A percentile compares a stretch with the other conserved stretches of the same genome.
Evolutionary conservation across 2,888 invertebrate species (phyloP).

Genomic region (Drosophila conformis): DNA sequence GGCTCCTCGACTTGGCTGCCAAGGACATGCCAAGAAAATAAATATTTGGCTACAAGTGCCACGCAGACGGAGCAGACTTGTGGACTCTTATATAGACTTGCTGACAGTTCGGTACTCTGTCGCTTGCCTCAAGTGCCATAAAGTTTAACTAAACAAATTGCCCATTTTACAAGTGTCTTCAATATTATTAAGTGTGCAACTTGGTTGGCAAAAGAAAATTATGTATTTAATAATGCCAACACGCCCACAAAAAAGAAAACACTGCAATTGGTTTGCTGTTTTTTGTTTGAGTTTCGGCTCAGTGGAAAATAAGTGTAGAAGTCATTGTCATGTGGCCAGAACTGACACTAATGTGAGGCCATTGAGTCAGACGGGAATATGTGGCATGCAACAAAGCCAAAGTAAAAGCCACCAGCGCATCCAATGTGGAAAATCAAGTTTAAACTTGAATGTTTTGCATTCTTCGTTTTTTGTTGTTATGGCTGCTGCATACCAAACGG

Average conservation of each 20-base stretch:
- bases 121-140: slow-evolving; percentile 68
- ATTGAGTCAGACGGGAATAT: slow-evolving; percentile 26
- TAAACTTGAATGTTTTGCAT: slow-evolving; percentile 68
- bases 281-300: slow-evolving; percentile 16
- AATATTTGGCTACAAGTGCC: slow-evolving; percentile 73
- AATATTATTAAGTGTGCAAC: slow-evolving; percentile 76
- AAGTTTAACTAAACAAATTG: slow-evolving; percentile 81
- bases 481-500: slow-evolving; percentile 61
- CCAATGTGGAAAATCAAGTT: slow-evolving; percentile 67
- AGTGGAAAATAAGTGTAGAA: not conserved
- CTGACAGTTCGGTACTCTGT: slow-evolving; percentile 27
- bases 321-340: slow-evolving; percentile 50
- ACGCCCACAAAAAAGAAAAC: slow-evolving; percentile 1
- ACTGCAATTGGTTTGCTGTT: slow-evolving; percentile 18
- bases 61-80: not conserved
- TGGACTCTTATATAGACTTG: slow-evolving; percentile 7
- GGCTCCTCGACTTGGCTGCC: slow-evolving; percentile 21
- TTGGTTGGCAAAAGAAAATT: slow-evolving; percentile 49
- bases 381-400: slow-evolving; percentile 55
- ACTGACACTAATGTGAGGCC: slow-evolving; percentile 63
- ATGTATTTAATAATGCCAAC: slow-evolving; percentile 14
- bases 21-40: slow-evolving; percentile 57
- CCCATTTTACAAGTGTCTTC: slow-evolving; percentile 80
- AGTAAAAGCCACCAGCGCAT: slow-evolving; percentile 38
- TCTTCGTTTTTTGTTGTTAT: slow-evolving; percentile 26